phyloP scores from a whole-genome alignment of 2,888 invertebrate species.

The Apotomis capreana region DNA sequence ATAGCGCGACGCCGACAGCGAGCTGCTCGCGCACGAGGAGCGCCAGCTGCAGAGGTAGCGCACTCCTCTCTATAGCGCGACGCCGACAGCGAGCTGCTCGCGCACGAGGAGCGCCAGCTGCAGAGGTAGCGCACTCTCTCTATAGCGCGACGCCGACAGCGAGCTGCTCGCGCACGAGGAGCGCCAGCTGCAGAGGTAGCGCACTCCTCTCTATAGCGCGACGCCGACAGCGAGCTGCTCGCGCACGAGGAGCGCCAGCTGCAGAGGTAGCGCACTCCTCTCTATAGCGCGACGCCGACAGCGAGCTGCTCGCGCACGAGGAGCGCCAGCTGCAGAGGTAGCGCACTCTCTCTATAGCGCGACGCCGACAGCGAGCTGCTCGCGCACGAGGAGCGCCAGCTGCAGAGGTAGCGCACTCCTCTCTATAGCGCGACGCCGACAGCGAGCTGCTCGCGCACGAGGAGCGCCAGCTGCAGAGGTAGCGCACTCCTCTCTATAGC shows the following conservation, averaged over 20 bases:
- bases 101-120: conserved; percentile 84
- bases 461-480: background rate
- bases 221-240: conserved; percentile 42
- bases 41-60: conserved; percentile 86
- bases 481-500: background rate
- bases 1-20: background rate
- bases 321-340: too few species aligned
- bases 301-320: too few species aligned
- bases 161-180: conserved; percentile 51
- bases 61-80: too few species aligned
- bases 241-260: conserved; percentile 62
- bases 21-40: conserved; percentile 90
- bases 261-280: background rate
- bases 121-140: conserved; percentile 86
- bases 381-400: too few species aligned
- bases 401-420: too few species aligned
- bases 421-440: too few species aligned
- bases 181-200: conserved; percentile 53
- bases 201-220: conserved; percentile 48
- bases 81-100: conserved; percentile 81
- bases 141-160: conserved; percentile 52
- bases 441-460: too few species aligned
- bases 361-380: conserved; percentile 53
- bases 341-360: too few species aligned
- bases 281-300: conserved; percentile 56